Percentiles rank a stretch among this genome's conserved stretches.
Conservation (phyloP, 1,140 invertebrate genomes). For the Manduca sexta region DNA sequence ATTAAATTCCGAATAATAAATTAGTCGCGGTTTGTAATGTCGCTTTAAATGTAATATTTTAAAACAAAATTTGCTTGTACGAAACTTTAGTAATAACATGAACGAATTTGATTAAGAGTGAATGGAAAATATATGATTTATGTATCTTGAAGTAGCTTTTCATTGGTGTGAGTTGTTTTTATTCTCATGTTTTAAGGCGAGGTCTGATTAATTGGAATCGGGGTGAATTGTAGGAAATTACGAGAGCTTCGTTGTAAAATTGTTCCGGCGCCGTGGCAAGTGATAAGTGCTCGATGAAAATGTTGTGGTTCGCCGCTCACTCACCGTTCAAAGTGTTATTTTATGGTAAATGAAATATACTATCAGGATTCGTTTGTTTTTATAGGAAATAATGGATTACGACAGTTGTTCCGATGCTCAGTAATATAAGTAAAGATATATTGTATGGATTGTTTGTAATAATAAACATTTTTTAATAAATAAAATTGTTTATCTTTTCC, state of each 20-base stretch:
- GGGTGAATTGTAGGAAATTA: constrained; percentile 18
- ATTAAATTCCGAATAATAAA: constrained; percentile 11
- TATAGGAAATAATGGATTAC: constrained; percentile 9
- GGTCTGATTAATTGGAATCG: constrained; percentile 19
- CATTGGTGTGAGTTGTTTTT: not conserved
- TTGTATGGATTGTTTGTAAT: no score
- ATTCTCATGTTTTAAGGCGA: constrained; percentile 5
- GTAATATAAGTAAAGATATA: constrained; percentile 1
- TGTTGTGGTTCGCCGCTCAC: constrained; percentile 8
- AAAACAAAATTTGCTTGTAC: no score
- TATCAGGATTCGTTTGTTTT: constrained; percentile 11
- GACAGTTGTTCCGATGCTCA: constrained; percentile 2
- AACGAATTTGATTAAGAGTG: not conserved
- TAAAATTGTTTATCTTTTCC: no score
- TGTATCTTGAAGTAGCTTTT: not conserved
- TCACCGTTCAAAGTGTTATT: constrained; percentile 12
- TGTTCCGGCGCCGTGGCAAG: constrained; percentile 3
- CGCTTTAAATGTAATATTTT: no score
- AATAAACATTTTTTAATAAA: no score
- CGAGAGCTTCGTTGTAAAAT: constrained; percentile 16
- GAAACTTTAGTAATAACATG: no score
- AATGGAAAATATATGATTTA: not conserved
- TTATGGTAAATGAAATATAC: constrained; percentile 16
- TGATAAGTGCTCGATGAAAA: constrained; percentile 16
- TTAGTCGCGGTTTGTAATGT: not conserved